Evolutionary conservation across 2,888 invertebrate genomes (phyloP).

Genomic region (Macrophya annulata): DNA sequence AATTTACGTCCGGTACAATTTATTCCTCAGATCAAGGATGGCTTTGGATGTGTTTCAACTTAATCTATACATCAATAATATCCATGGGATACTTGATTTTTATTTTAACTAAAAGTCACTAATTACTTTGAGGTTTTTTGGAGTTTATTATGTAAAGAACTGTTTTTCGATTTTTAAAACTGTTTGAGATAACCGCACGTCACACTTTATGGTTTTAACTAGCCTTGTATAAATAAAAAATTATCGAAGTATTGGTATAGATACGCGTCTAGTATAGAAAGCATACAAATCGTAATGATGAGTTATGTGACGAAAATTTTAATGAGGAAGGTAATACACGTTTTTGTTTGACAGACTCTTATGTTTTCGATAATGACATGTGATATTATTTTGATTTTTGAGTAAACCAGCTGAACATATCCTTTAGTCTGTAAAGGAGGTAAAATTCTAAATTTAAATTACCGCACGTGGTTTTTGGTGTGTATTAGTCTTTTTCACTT

Average conservation of each 20-base stretch:
- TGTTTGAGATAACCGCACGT: neutral
- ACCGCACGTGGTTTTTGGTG: neutral
- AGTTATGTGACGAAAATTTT: neutral
- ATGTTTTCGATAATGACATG: neutral
- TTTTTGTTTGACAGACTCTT: neutral
- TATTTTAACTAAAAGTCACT: neutral
- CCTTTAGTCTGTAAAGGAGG: neutral
- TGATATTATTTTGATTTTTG: too few relatives aligned
- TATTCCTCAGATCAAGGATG: neutral
- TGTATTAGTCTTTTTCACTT: neutral
- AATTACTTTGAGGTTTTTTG: neutral
- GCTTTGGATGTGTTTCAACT: neutral
- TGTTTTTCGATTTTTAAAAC: neutral
- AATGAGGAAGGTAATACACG: neutral
- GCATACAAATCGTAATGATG: conserved; percentile 9
- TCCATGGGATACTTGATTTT: too few relatives aligned
- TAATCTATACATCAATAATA: neutral
- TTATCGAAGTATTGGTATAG: conserved; percentile 12
- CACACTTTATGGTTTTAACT: conserved; percentile 5
- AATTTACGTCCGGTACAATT: neutral
- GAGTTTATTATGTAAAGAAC: neutral
- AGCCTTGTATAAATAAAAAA: conserved; percentile 16
- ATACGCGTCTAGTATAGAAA: neutral
- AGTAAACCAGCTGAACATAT: neutral
- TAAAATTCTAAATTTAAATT: neutral